Evolutionary conservation across 53 echinoderm and acorn worm species (phyloP).

Genomic region (Echinarachnius parma): DNA sequence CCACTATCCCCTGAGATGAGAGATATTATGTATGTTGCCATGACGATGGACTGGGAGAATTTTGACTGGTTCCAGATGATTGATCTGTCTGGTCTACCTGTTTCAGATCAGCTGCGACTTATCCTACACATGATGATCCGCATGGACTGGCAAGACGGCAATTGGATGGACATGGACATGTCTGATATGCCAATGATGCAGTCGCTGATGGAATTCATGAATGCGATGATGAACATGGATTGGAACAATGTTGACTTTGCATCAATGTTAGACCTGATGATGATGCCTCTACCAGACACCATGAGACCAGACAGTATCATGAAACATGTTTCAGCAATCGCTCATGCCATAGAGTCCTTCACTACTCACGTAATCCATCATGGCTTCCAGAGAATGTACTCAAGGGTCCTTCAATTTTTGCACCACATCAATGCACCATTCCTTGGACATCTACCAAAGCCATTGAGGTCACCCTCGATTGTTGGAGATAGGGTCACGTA

Average conservation of each 20-base stretch:
- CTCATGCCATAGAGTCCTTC: conserved; percentile 3
- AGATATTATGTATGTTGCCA: not conserved
- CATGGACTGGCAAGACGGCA: not conserved
- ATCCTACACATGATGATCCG: not conserved
- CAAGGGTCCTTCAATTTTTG: not conserved
- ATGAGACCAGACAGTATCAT: not conserved
- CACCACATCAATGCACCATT: conserved; percentile 4
- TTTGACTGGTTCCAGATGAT: conserved; percentile 16
- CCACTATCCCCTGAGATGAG: not conserved
- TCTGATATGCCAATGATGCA: not conserved
- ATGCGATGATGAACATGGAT: too few relatives aligned
- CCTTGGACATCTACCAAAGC: not conserved
- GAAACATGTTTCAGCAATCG: not conserved
- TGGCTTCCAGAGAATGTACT: not conserved
- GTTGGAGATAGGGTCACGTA: conserved; percentile 24
- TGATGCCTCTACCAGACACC: too few relatives aligned
- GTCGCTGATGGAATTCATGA: not conserved
- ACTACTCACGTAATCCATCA: not conserved
- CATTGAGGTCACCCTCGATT: not conserved
- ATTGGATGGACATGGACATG: not conserved
- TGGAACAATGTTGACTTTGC: too few relatives aligned
- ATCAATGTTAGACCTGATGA: too few relatives aligned
- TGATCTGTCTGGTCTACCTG: conserved; percentile 19
- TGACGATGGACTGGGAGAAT: conserved; percentile 20
- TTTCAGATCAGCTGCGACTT: not conserved